Percentiles rank a stretch among this genome's conserved stretches.
phyloP scores from a whole-genome alignment of 2,113 vertebrate species.

The Gambusia affinis region DNA sequence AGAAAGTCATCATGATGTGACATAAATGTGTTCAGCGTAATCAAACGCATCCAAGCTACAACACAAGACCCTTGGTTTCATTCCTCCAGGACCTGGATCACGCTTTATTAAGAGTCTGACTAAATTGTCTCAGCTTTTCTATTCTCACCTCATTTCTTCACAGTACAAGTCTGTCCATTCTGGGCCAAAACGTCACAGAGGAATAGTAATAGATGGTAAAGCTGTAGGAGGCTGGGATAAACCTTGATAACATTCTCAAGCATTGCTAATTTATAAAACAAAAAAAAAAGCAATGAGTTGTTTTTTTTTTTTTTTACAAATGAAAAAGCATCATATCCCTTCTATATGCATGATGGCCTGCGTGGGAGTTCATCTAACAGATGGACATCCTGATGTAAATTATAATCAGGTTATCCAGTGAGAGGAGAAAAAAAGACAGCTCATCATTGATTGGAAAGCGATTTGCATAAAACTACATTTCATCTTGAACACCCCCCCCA shows the following conservation, averaged over 20 bases:
- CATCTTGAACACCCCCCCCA: slow-evolving; percentile 33
- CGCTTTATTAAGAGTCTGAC: slow-evolving; percentile 7
- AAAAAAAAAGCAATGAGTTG: background rate
- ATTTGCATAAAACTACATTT: slow-evolving; percentile 66
- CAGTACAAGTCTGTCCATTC: slow-evolving; percentile 25
- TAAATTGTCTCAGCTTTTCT: background rate
- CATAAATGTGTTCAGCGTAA: background rate
- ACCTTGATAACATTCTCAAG: slow-evolving; percentile 28
- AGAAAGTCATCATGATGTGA: background rate
- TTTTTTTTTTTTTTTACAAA: too few species aligned
- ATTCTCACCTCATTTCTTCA: slow-evolving; percentile 22
- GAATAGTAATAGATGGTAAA: slow-evolving; percentile 36
- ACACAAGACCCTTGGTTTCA: slow-evolving; percentile 3
- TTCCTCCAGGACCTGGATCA: slow-evolving; percentile 1
- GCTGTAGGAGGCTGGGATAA: slow-evolving; percentile 25
- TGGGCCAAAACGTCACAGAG: slow-evolving; percentile 26
- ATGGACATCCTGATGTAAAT: slow-evolving; percentile 73
- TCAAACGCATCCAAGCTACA: background rate
- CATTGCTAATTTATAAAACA: slow-evolving; percentile 35
- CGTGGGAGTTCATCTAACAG: slow-evolving; percentile 65
- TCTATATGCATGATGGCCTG: slow-evolving; percentile 21
- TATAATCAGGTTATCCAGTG: slow-evolving; percentile 70
- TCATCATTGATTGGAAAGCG: slow-evolving; percentile 49
- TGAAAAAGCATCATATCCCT: slow-evolving; percentile 20
- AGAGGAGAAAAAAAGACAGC: slow-evolving; percentile 49